Percentiles rank a stretch among this genome's conserved stretches.
phyloP scores from a whole-genome alignment of 1,140 invertebrate species.

The Pseudomyrmex flavicornis region DNA sequence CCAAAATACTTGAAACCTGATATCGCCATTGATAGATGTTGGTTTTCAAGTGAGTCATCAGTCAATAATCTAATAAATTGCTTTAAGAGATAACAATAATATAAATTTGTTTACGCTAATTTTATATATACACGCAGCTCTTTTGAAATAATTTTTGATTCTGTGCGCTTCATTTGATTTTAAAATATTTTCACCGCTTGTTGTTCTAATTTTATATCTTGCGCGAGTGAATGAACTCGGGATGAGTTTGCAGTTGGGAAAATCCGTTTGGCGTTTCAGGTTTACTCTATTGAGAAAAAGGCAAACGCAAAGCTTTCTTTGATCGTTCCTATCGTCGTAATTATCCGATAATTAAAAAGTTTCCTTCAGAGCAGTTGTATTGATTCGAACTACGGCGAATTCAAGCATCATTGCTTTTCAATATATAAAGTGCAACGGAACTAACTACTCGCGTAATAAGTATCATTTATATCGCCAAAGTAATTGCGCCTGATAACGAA shows the following conservation, averaged over 20 bases:
- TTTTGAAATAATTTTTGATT: too few species aligned
- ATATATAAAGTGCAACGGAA: constrained; percentile 36
- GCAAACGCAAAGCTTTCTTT: constrained; percentile 35
- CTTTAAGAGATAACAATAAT: constrained; percentile 41
- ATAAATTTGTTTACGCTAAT: constrained; percentile 19
- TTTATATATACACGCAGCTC: too few species aligned
- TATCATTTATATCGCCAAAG: constrained; percentile 35
- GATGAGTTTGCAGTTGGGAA: not conserved
- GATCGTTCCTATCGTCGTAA: constrained; percentile 9
- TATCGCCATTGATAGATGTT: constrained; percentile 72
- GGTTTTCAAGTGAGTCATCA: constrained; percentile 76
- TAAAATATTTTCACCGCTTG: too few species aligned
- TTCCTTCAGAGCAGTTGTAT: constrained; percentile 15
- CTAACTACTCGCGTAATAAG: constrained; percentile 34
- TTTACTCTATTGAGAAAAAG: constrained; percentile 11
- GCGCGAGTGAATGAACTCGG: not conserved
- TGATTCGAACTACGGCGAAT: constrained; percentile 15
- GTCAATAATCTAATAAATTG: not conserved
- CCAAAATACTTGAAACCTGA: constrained; percentile 54
- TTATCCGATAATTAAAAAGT: constrained; percentile 68
- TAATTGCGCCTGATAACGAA: constrained; percentile 16
- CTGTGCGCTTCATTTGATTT: too few species aligned
- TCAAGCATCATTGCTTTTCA: constrained; percentile 28
- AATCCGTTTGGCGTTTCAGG: constrained; percentile 25
- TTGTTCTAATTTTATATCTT: constrained; percentile 32